These are phyloP conservation scores for Selene dorsalis DNA, from an alignment of 2,797 vertebrate genomes.

Conservation along the genomic window DNA sequence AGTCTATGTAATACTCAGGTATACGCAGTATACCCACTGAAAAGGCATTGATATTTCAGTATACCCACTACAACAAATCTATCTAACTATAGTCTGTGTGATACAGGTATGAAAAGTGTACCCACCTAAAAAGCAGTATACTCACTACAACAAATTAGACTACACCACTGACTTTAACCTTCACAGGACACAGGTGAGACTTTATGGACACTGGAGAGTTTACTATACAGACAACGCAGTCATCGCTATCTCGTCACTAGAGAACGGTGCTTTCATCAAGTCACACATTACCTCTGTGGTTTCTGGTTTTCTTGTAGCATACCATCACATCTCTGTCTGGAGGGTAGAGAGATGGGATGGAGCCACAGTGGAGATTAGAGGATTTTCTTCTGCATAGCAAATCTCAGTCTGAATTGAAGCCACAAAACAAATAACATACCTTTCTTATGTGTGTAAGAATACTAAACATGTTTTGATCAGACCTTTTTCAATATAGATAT, in stretches of 20 bases:
- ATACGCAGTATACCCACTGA: too few relatives aligned
- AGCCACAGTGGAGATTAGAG: conserved; percentile 6
- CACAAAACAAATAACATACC: too few relatives aligned
- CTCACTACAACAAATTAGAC: too few relatives aligned
- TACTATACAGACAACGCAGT: conserved; percentile 37
- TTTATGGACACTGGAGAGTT: conserved; percentile 42
- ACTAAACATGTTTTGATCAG: too few relatives aligned
- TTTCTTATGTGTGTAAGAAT: too few relatives aligned
- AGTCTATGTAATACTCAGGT: too few relatives aligned
- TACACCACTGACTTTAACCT: conserved; percentile 34
- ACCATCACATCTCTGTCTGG: background rate
- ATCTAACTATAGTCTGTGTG: too few relatives aligned
- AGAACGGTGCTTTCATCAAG: background rate
- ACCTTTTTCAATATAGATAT: too few relatives aligned
- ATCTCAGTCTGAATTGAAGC: background rate
- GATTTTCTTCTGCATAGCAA: conserved; percentile 15
- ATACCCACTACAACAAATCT: too few relatives aligned
- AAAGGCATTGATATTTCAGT: too few relatives aligned
- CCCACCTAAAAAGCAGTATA: too few relatives aligned
- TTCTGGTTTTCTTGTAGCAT: background rate
- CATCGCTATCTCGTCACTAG: background rate
- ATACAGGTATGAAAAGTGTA: too few relatives aligned
- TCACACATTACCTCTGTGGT: background rate
- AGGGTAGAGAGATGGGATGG: background rate
- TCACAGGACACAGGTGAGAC: conserved; percentile 34